Evolutionary conservation across 2,113 vertebrate species (phyloP).

Genomic region (Notechis scutatus): DNA sequence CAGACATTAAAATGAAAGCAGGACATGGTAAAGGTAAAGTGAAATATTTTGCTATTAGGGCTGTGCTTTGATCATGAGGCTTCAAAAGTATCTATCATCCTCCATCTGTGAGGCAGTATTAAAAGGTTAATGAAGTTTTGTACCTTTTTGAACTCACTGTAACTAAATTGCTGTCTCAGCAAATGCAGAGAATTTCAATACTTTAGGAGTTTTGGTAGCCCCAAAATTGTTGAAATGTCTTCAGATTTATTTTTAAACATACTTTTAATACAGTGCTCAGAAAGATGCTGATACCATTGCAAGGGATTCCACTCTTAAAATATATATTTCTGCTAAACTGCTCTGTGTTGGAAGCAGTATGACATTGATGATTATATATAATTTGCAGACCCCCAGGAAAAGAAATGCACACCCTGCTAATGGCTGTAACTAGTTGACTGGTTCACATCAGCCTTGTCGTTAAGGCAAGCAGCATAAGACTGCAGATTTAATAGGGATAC

Average conservation of each 20-base stretch:
- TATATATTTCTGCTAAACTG: constrained; percentile 26
- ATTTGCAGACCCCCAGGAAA: constrained; percentile 43
- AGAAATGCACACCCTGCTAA: constrained; percentile 49
- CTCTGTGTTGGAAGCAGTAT: constrained; percentile 7
- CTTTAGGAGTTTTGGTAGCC: constrained; percentile 36
- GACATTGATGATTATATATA: constrained; percentile 44
- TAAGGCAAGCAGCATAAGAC: constrained; percentile 39
- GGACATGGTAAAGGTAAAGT: constrained; percentile 59
- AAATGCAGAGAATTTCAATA: constrained; percentile 59
- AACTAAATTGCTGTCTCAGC: constrained; percentile 66
- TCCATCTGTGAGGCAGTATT: constrained; percentile 68
- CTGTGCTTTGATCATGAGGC: constrained; percentile 67
- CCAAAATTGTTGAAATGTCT: constrained; percentile 41
- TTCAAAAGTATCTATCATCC: constrained; percentile 64
- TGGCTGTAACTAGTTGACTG: constrained; percentile 49
- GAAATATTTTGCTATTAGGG: constrained; percentile 66
- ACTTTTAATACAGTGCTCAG: constrained; percentile 48
- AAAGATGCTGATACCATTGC: constrained; percentile 42
- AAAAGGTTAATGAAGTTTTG: constrained; percentile 77
- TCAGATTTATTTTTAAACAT: constrained; percentile 58
- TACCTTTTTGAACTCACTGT: constrained; percentile 64
- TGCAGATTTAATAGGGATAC: constrained; percentile 56
- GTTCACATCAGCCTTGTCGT: constrained; percentile 40
- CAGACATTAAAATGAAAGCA: constrained; percentile 66
- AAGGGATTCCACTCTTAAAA: constrained; percentile 19